Percentiles rank a stretch among this genome's conserved stretches.
These are phyloP conservation scores for Parotia lawesii DNA, from an alignment of 2,113 vertebrate species.

Conservation along the genomic window DNA sequence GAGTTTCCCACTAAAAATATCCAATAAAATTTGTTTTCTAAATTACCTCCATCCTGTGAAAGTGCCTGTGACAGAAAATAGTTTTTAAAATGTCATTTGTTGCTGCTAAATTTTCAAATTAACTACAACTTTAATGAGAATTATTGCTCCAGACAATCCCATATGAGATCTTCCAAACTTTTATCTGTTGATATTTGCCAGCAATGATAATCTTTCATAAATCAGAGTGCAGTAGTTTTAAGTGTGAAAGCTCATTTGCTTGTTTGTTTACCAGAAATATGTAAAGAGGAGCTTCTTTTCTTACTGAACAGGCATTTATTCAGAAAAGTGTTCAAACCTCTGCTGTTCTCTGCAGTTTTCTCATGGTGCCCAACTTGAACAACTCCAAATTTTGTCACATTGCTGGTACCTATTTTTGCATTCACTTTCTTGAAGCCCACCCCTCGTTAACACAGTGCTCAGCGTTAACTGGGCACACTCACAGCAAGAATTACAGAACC, in stretches of 20 bases:
- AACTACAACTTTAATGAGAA: constrained; percentile 42
- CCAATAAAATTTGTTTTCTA: constrained; percentile 31
- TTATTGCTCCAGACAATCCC: constrained; percentile 37
- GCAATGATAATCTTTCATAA: neutral
- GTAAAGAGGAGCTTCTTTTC: neutral
- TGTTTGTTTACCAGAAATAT: neutral
- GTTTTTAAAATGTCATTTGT: constrained; percentile 23
- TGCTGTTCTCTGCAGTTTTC: neutral
- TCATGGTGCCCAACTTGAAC: neutral
- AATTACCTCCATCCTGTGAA: constrained; percentile 32
- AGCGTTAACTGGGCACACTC: neutral
- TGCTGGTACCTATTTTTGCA: neutral
- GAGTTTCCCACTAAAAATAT: constrained; percentile 38
- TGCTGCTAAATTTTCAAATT: constrained; percentile 39
- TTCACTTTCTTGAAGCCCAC: no score
- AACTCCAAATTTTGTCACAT: neutral
- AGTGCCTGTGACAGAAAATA: constrained; percentile 33
- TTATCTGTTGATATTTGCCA: constrained; percentile 34
- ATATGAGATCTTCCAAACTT: constrained; percentile 32
- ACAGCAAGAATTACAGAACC: neutral
- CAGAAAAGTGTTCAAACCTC: neutral
- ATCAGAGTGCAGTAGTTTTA: neutral
- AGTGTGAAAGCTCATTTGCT: neutral
- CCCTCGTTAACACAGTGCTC: rapidly evolving
- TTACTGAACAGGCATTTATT: neutral